Percentiles rank a stretch among this genome's conserved stretches.
These are phyloP conservation scores for Dryadula phaetusa DNA, from an alignment of 2,888 invertebrate species.

Conservation along the genomic window DNA sequence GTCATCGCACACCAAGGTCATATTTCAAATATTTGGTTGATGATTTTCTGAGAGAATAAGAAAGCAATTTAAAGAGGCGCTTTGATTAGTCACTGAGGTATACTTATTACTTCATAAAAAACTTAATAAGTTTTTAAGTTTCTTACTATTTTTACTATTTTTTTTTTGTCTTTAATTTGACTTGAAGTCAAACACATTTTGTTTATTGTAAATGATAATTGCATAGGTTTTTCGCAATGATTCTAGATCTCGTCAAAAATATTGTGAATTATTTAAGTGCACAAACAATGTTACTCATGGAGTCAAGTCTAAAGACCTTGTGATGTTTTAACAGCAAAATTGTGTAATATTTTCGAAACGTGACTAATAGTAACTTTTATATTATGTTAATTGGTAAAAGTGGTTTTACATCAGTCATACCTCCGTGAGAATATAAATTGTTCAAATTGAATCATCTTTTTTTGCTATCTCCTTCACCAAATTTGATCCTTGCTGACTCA, in stretches of 20 bases:
- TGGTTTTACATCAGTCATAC: constrained; percentile 37
- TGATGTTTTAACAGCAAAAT: constrained; percentile 47
- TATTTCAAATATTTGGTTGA: constrained; percentile 45
- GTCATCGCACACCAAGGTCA: constrained; percentile 48
- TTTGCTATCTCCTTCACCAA: constrained; percentile 1
- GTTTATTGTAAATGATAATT: no score
- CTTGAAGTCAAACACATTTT: no score
- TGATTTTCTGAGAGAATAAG: constrained; percentile 42
- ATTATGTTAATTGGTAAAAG: constrained; percentile 55
- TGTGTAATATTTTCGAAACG: constrained; percentile 55
- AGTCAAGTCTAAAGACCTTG: constrained; percentile 57
- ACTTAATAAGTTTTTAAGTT: neutral
- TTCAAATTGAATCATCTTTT: constrained; percentile 31
- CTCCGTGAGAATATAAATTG: constrained; percentile 14
- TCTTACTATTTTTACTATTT: no score
- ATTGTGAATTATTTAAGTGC: constrained; percentile 59
- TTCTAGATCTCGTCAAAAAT: constrained; percentile 42
- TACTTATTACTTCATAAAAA: neutral
- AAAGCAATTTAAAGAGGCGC: constrained; percentile 14
- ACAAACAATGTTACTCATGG: constrained; percentile 52
- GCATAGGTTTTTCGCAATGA: neutral
- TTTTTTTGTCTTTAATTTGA: no score
- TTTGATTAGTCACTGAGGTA: constrained; percentile 7
- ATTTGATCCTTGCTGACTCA: constrained; percentile 27
- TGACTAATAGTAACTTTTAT: constrained; percentile 54